These are phyloP conservation scores for Mercenaria mercenaria DNA, from an alignment of 1,140 invertebrate species.

Conservation along the genomic window DNA sequence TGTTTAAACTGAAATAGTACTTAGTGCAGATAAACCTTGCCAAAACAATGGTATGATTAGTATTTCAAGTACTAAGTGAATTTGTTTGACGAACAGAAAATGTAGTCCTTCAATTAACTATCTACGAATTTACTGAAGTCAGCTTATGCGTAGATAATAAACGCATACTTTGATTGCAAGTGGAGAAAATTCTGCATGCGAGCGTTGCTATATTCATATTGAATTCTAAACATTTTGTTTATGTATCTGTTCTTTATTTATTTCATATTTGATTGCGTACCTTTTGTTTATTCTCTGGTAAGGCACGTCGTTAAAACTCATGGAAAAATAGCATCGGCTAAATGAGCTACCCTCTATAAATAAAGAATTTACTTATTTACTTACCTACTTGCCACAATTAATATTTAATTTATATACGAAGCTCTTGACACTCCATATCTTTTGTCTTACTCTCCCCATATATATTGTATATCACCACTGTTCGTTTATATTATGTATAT, in stretches of 20 bases:
- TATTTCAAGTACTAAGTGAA: slow-evolving; percentile 34
- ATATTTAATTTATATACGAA: no score
- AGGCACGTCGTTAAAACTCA: no score
- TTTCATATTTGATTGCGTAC: no score
- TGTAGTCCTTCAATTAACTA: background rate
- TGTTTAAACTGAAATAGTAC: background rate
- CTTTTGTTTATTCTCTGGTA: no score
- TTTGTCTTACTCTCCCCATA: no score
- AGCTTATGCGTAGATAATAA: background rate
- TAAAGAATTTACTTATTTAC: no score
- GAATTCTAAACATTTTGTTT: background rate
- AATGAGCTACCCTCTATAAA: no score
- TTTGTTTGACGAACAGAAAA: background rate
- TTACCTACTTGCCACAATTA: no score
- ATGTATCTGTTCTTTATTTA: background rate
- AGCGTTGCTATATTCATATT: background rate
- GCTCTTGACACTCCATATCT: no score
- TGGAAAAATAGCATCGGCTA: no score
- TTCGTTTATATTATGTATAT: no score
- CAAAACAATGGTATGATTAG: background rate
- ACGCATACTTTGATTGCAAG: background rate
- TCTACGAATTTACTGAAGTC: background rate
- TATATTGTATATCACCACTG: no score
- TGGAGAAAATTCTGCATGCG: background rate
- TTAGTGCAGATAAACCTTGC: background rate